A percentile compares a stretch with the other conserved stretches of the same genome.
Conservation (phyloP, 2,113 vertebrate genomes). For the Mesembrinibis cayennensis region DNA sequence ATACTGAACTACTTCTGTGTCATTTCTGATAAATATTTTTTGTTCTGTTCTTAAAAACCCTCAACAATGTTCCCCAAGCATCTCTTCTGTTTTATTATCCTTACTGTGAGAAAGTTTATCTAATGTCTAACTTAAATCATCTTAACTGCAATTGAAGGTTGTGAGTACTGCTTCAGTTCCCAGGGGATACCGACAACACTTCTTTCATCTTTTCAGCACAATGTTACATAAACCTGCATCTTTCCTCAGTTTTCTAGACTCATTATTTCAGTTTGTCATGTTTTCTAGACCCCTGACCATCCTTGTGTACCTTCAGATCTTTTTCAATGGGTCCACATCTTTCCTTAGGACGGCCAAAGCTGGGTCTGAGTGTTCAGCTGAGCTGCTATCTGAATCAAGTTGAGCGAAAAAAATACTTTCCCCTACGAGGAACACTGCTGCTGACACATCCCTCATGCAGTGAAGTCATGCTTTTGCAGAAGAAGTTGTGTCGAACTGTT, state of each 20-base stretch:
- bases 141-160: neutral
- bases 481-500: neutral
- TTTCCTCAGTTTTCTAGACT: neutral
- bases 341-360: neutral
- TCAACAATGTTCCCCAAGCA: neutral
- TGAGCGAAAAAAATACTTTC: neutral
- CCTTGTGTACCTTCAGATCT: neutral
- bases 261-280: neutral
- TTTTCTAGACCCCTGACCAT: neutral
- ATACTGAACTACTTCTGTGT: neutral
- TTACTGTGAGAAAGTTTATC: neutral
- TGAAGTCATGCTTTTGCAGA: neutral
- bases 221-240: neutral
- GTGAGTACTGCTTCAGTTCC: neutral
- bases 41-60: neutral
- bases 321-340: neutral
- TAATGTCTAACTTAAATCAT: neutral
- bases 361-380: neutral
- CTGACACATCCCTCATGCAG: neutral
- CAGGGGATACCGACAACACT: neutral
- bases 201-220: neutral
- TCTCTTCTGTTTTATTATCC: neutral
- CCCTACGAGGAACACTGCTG: neutral
- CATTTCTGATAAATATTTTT: neutral
- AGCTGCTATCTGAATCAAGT: neutral